Base-by-base conservation (phyloP, 2,888 invertebrate genomes). In the Microplitis deprimator region DNA sequence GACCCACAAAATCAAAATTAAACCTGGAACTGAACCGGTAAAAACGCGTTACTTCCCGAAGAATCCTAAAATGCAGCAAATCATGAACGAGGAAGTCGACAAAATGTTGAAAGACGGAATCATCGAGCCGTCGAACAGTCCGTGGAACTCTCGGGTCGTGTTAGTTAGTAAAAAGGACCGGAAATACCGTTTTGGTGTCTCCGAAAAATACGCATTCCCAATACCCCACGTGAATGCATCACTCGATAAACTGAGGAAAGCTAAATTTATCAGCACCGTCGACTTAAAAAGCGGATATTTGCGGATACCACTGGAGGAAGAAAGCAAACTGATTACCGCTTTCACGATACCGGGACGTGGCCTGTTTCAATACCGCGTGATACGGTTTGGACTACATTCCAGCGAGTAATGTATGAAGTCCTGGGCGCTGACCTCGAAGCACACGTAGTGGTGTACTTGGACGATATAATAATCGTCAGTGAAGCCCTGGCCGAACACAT, bases 181-280 rank as follows among this genome's bases (percentile, higher is more conserved):
- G 0, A 80, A 80, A 2, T 84, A 82, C 73, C 73, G 86, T 17
- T 17, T 17, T 17, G 17, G 1, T 1, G 17, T 87, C 0, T 85
- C 85, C 0, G 76, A 82, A 50, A 79, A 80, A 50, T 85, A 87
- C 78, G 83, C 85, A 4, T 85, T 86, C 82, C 85, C 86, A 0
- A 60, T 87, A 0, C 86, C 84, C 0, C 83, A 83, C 59, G 82
- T 87, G 3, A 80, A 80, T 0, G 69, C 79, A 0, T 86, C 83
- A 8, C 76, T 87, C 13, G 83, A 87, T 8, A 73, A 72, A 67
- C n/a, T 79, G n/a, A 59, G 70, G 8, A 65, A 73, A 59, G 67
- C 74, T 0, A 16, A 41, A 10, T 77, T 41, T 7, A 62, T 80
- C 7, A 50, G 75, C 0, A 70, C 73, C 78, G 77, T 0, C 79